A percentile compares a stretch with the other conserved stretches of the same genome.
These are phyloP conservation scores for Dolichotis patagonum DNA, from an alignment of 2,113 vertebrate genomes.

Conservation along the genomic window DNA sequence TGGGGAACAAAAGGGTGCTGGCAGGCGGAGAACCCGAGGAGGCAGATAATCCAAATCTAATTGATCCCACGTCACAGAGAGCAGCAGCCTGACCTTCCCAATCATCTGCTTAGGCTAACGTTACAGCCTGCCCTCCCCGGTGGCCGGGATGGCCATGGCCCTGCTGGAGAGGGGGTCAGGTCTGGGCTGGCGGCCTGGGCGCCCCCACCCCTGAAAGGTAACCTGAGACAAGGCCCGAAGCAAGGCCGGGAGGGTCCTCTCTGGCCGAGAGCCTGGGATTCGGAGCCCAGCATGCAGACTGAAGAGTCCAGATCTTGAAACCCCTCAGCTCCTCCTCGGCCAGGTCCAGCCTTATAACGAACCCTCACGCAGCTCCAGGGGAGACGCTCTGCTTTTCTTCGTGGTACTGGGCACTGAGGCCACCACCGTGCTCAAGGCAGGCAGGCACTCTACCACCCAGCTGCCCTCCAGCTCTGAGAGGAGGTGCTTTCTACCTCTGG, in stretches of 20 bases:
- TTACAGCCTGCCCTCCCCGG: slow-evolving; percentile 62
- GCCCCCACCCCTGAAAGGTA: not conserved
- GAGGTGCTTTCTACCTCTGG: not conserved
- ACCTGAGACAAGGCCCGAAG: not conserved
- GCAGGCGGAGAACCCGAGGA: slow-evolving; percentile 64
- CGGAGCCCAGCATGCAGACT: not conserved
- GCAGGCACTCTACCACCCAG: not conserved
- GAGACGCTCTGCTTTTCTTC: not conserved
- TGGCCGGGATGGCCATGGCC: not conserved
- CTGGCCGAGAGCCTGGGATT: too few relatives aligned
- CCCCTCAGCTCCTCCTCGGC: not conserved
- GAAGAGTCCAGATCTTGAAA: not conserved
- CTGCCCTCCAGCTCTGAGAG: not conserved
- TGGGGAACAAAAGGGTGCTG: slow-evolving; percentile 66
- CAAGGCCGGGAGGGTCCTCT: not conserved
- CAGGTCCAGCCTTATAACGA: fast-evolving
- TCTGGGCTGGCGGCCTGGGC: not conserved
- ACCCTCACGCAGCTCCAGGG: not conserved
- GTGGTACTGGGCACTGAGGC: not conserved
- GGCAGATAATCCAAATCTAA: slow-evolving; percentile 83
- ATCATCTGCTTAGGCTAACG: slow-evolving; percentile 74
- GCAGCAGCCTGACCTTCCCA: slow-evolving; percentile 68
- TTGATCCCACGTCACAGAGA: slow-evolving; percentile 76
- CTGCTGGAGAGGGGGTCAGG: not conserved
- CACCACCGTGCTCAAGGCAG: too few relatives aligned